phyloP scores from a whole-genome alignment of 2,797 vertebrate species.

The Steatocranus sp. region DNA sequence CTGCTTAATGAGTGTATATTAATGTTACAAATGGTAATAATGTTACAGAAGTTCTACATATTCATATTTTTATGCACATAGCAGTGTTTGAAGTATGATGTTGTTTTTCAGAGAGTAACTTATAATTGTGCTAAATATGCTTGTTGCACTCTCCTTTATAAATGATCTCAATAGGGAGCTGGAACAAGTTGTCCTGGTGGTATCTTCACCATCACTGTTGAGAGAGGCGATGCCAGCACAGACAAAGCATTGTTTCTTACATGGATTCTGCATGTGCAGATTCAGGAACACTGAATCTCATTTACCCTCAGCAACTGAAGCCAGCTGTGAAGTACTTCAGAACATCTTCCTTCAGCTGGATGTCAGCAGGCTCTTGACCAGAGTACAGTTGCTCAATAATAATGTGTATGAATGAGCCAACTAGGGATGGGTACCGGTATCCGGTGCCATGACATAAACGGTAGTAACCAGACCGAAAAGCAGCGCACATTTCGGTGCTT shows the following conservation, averaged over 20 bases:
- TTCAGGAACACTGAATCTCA: background rate
- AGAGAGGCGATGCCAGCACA: background rate
- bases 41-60: background rate
- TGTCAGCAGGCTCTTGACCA: background rate
- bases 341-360: conserved; percentile 11
- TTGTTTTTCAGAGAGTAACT: background rate
- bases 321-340: background rate
- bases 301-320: background rate
- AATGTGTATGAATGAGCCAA: background rate
- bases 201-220: background rate
- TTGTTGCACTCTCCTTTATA: background rate
- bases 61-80: background rate
- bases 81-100: background rate
- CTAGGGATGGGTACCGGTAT: too few relatives aligned
- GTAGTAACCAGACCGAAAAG: too few relatives aligned
- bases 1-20: background rate
- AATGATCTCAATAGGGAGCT: background rate
- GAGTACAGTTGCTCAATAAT: conserved; percentile 5
- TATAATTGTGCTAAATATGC: background rate
- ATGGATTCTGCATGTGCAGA: background rate
- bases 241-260: background rate
- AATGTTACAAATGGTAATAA: background rate
- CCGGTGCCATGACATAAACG: too few relatives aligned
- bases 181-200: background rate
- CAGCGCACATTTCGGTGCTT: too few relatives aligned